Percentiles rank a stretch among this genome's conserved stretches.
phyloP scores from a whole-genome alignment of 2,113 vertebrate genomes.

The Platichthys flesus region DNA sequence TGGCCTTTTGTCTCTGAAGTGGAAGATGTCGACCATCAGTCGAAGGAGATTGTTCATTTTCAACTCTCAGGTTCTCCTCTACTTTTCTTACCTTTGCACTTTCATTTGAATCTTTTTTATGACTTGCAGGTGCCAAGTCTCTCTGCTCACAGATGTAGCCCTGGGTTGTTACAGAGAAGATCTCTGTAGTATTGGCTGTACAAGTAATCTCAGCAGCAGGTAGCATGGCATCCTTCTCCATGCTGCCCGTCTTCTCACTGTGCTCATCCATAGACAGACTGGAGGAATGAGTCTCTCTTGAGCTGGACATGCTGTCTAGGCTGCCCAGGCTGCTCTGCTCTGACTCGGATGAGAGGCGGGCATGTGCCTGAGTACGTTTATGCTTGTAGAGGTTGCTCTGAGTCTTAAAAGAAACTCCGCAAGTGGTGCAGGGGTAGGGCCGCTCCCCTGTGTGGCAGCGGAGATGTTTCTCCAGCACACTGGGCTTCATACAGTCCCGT shows the following conservation, averaged over 20 bases:
- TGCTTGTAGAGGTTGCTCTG: slow-evolving; percentile 99
- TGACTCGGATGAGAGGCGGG: slow-evolving; percentile 84
- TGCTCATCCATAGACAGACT: slow-evolving; percentile 68
- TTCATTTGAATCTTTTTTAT: slow-evolving; percentile 24
- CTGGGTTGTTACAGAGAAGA: slow-evolving; percentile 19
- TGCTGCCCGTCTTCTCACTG: slow-evolving; percentile 43
- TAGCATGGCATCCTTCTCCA: slow-evolving; percentile 46
- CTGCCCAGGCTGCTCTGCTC: slow-evolving; percentile 76
- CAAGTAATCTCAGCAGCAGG: slow-evolving; percentile 31
- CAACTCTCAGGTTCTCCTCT: slow-evolving; percentile 40
- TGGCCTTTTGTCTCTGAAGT: slow-evolving; percentile 87
- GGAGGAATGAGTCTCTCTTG: slow-evolving; percentile 65
- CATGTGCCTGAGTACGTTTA: slow-evolving; percentile 92
- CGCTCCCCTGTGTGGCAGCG: slow-evolving; percentile 96
- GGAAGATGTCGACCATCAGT: slow-evolving; percentile 73
- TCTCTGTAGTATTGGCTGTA: neutral
- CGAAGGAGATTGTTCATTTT: slow-evolving; percentile 61
- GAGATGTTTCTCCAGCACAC: slow-evolving; percentile 96
- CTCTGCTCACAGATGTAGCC: slow-evolving; percentile 34
- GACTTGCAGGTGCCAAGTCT: slow-evolving; percentile 34
- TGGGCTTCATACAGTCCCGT: slow-evolving; percentile 96
- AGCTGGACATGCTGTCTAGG: slow-evolving; percentile 71
- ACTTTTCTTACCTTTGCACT: slow-evolving; percentile 4
- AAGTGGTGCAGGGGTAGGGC: slow-evolving; percentile 92
- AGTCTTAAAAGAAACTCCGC: slow-evolving; percentile 96